Evolutionary conservation across 2,888 invertebrate genomes (phyloP), one percentile per base, ranked within the genome.

Genomic region (Xanthia togata): DNA sequence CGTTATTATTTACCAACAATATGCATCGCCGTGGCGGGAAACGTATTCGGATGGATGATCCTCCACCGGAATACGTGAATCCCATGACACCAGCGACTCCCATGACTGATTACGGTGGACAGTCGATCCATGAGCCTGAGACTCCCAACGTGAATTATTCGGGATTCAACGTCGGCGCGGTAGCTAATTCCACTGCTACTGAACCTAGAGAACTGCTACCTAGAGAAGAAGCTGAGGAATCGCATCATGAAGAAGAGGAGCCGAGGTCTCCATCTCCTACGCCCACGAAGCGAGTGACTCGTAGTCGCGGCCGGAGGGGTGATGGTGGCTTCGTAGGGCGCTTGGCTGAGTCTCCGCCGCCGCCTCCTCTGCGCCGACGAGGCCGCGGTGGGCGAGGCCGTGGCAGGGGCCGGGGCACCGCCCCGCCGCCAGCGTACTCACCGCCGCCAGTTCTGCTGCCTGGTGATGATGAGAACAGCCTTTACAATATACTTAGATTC

Each of bases 21-120:
- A 98, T 98, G 98, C 98, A 98, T 94, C 97, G 98, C 84, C 94
- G 96, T 89, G 98, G 98, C 91, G 99, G 99, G 87, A 99, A 99
- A 96, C 97, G 98, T 87, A 99, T 99, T 92, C 98, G 99, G 83
- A 98, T 99, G 98, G 98, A 98, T 95, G 98, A 98, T 94, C 98
- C 98, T 79, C 98, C 98, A 70, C 98, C 98, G 79, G 98, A 99
- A 92, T 98, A 98, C 93, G 98, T 98, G 57, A 98, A 98, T 86
- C 97, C 98, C 1, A 95, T 96, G 94, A 96, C 96, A 47, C 96
- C 96, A 63, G 95, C 96, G 9, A 96, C 96, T 62, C 96, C 97
- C 4, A 95, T 96, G 92, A 97, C 97, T 20, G 97, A 97, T 62
- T 97, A 97, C 83, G 97, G 97, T 9, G 97, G 96, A 20, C 96